phyloP scores from a whole-genome alignment of 2,888 invertebrate species.

The Amphimallon solstitiale region DNA sequence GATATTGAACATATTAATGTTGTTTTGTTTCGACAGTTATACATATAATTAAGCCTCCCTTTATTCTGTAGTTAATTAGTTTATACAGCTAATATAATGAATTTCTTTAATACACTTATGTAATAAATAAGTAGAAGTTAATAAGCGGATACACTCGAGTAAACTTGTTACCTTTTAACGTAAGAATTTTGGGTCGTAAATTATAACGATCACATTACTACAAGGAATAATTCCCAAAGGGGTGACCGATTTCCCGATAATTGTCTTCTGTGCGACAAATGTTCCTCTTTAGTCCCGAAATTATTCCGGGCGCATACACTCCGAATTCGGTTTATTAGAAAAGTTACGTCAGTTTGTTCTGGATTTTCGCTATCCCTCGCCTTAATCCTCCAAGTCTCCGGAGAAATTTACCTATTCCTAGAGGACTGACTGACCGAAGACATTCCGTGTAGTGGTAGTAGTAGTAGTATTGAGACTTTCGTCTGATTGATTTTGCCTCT shows the following conservation, averaged over 20 bases:
- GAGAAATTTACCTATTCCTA: slow-evolving; percentile 15
- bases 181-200: too few relatives aligned
- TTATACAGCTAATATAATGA: too few relatives aligned
- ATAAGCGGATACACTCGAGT: too few relatives aligned
- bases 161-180: too few relatives aligned
- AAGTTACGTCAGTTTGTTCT: slow-evolving; percentile 11
- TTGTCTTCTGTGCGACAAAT: not conserved
- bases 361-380: not conserved
- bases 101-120: too few relatives aligned
- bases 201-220: too few relatives aligned
- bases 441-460: not conserved
- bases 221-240: not conserved
- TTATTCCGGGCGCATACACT: slow-evolving; percentile 12
- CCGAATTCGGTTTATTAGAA: slow-evolving; percentile 16
- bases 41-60: too few relatives aligned
- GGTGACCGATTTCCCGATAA: not conserved
- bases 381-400: not conserved
- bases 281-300: not conserved
- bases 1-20: too few relatives aligned
- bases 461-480: not conserved
- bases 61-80: too few relatives aligned
- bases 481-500: slow-evolving; percentile 11
- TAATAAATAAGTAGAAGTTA: too few relatives aligned
- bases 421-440: not conserved
- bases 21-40: too few relatives aligned